Conservation (phyloP, 2,797 vertebrate genomes). For the Acipenser transmontanus region DNA sequence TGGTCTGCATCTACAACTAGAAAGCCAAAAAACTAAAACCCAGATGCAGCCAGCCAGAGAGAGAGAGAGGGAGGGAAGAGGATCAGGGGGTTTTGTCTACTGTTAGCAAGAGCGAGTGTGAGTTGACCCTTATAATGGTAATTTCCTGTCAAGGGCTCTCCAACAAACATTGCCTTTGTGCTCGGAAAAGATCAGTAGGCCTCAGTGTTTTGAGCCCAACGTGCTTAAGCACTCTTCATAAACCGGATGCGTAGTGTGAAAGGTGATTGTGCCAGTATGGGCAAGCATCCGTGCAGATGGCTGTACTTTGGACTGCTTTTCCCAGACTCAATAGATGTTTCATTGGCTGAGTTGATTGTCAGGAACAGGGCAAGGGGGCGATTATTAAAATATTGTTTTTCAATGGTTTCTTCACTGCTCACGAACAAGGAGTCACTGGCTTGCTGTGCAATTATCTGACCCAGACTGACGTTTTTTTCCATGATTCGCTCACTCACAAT, state of each 20-base stretch:
- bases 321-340: conserved; percentile 68
- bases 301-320: conserved; percentile 44
- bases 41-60: not conserved
- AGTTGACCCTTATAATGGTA: conserved; percentile 68
- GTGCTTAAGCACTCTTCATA: conserved; percentile 56
- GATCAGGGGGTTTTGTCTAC: conserved; percentile 34
- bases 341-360: conserved; percentile 56
- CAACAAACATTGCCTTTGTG: conserved; percentile 72
- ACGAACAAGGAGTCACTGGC: conserved; percentile 79
- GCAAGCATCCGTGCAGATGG: conserved; percentile 67
- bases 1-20: too few species aligned
- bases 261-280: conserved; percentile 68
- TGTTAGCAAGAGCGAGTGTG: conserved; percentile 45
- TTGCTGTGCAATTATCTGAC: conserved; percentile 83
- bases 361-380: conserved; percentile 57
- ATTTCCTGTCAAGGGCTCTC: conserved; percentile 79
- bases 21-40: too few species aligned
- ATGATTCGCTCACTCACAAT: conserved; percentile 71
- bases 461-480: conserved; percentile 83
- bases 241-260: conserved; percentile 76
- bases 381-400: conserved; percentile 85
- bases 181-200: conserved; percentile 63
- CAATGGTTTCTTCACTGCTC: conserved; percentile 87
- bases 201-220: conserved; percentile 64
- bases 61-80: not conserved